Evolutionary conservation across 1,140 invertebrate genomes (phyloP).

Genomic region (Gryllus bimaculatus): DNA sequence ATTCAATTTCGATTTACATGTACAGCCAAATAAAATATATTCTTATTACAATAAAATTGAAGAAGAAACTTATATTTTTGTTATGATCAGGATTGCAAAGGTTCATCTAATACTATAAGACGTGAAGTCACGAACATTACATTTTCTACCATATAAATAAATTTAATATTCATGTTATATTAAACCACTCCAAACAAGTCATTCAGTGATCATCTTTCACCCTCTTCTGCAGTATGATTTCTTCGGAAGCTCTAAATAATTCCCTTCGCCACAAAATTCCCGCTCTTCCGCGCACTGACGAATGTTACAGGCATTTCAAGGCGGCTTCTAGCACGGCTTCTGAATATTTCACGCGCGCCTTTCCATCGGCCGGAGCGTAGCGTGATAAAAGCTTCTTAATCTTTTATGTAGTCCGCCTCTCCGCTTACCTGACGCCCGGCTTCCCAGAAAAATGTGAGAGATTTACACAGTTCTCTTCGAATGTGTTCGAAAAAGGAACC

Average conservation of each 20-base stretch:
- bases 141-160: too few species aligned
- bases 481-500: neutral
- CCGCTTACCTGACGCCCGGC: neutral
- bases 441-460: neutral
- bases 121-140: too few species aligned
- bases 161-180: too few species aligned
- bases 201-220: too few species aligned
- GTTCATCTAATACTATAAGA: too few species aligned
- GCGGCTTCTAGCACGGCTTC: neutral
- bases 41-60: too few species aligned
- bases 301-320: neutral
- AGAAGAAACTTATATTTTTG: too few species aligned
- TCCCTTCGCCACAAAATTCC: neutral
- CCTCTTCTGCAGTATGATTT: too few species aligned
- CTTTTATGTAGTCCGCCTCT: neutral
- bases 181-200: too few species aligned
- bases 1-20: too few species aligned
- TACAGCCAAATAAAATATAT: too few species aligned
- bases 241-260: neutral
- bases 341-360: neutral
- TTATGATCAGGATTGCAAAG: too few species aligned
- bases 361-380: neutral
- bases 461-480: neutral
- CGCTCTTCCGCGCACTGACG: neutral
- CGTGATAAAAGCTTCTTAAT: conserved; percentile 5